Base-by-base conservation (phyloP, 2,113 vertebrate species). In the Heterocephalus glaber region DNA sequence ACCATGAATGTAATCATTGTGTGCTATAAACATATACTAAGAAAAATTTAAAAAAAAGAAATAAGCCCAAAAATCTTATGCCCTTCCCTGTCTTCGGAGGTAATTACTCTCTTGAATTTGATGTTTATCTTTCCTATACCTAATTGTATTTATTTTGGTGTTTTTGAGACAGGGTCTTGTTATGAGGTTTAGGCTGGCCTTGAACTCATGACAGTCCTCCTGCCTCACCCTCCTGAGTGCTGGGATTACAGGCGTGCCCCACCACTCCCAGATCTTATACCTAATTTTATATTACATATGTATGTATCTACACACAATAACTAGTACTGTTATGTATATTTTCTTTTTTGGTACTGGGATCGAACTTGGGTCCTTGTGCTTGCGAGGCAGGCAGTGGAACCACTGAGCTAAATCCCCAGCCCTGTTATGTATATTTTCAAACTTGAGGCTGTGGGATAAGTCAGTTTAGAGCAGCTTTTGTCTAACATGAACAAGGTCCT, bases 21-120 rank as follows among this genome's bases (percentile, higher is more conserved):
- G 41, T 76, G 12, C 41, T 28, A 2, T 26, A 70, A 38, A 38
- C n/a, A 13, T 47, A 5, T 47, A 47, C 72, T 76, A 47, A 76
- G 5, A 74, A 47, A 38, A 56, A 56, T 61, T 61, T 70, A 22
- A 38, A 74, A 24, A 74, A 28, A 10, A 4, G 11, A 1, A 19
- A 8, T n/a, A 19, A 49, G 70, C 70, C 20, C 74, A 6, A 47
- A 30, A 77, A 77, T 33, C 74, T 33, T 77, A 49, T 13, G 49
- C 8, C 3, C 16, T 17, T 52, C 74, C 28, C 47, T 96, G 24
- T 74, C 66, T 61, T 92, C n/a, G 82, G 44, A 86, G 41, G 10
- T 85, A 54, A 56, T 93, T 24, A 84, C 9, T 60, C 5, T 44
- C 5, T 28, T 92, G 79, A 89, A 92, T 92, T 96, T 86, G 52